Base-by-base conservation (phyloP, 2,888 invertebrate species). In the Odontocolon sp. region DNA sequence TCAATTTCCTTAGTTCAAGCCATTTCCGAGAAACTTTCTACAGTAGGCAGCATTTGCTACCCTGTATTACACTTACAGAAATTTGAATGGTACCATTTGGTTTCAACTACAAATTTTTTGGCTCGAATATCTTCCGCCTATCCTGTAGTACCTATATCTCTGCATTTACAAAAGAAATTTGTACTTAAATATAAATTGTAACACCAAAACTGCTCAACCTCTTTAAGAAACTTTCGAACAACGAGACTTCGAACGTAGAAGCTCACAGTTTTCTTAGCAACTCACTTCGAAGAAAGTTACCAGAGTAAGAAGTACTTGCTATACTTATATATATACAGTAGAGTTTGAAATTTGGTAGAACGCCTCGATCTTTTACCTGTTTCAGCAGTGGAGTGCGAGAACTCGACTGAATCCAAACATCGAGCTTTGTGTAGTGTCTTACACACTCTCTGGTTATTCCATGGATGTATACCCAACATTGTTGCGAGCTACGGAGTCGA, bases 331-430 rank as follows among this genome's bases (percentile, higher is more conserved):
- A n/a, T n/a, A n/a, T n/a, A n/a, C n/a, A n/a, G 26, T 11, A 50
- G 33, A 63, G 63, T 63, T 33, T 45, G 8, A 18, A 47, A 40
- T 63, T 63, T 33, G 33, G 33, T 63, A 14, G 47, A 63, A 21
- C 31, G 14, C 18, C 63, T 63, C 47, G 23, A 63, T 47, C 63
- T 47, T 63, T 47, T 47, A 63, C 63, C 63, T 63, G 63, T 33
- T 47, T 61, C 33, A 56, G 31, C 31, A 54, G 26, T 23, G n/a
- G 40, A 54, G 42, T 16, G 42, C 23, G 28, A 31, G 18, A 42
- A 47, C 45, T 21, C 21, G 14, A 18, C 54, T 42, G 9, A 23
- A 8, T 23, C 16, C 40, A n/a, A 5, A 28, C 9, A 18, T n/a
- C 54, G 23, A 56, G 56, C 18, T 56, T 16, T 14, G 14, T 28